Evolutionary conservation across 2,888 invertebrate genomes (phyloP), one percentile per base, ranked within the genome.

Genomic region (Melitaea athalia): DNA sequence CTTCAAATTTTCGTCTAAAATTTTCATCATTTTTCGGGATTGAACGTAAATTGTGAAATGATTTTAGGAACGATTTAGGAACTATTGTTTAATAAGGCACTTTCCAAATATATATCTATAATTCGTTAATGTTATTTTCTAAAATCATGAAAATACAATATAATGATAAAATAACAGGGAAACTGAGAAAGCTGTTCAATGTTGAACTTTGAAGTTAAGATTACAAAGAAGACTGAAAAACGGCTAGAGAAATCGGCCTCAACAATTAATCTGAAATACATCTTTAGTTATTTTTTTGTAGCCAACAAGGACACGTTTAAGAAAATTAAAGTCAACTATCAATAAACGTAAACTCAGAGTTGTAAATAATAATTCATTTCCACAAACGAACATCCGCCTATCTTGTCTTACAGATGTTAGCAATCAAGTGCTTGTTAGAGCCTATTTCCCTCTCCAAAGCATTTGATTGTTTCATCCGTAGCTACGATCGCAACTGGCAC

Each of bases 401-500:
- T 33, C 38, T n/a, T 47, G 7, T 17, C 38, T 33, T 49, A 60
- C 55, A 49, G 17, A 31, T 38, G 50, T 24, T 50, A 42, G 43
- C 64, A 61, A 64, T 47, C 49, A 55, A 67, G 47, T 60, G 47
- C 45, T 42, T 24, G 53, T 43, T 47, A 45, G 31, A 52, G 59
- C 50, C 50, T 55, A 70, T 70, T 70, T 70, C 70, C 70, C 59
- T 68, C 68, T 68, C 65, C 62, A 59, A 59, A 52, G 52, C 64
- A 49, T 59, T 70, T 68, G 70, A 70, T 70, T 68, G 65, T 55
- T 59, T 52, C 64, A 64, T 69, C 67, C 69, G 67, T 63, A 63
- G 63, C 15, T 62, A 59, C 62, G 47, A 64, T 66, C 43, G 52
- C 59, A 52, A 50, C 69, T 63, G 52, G 52, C 61, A 64, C 59